These are phyloP conservation scores for Polyploca ridens DNA, from an alignment of 2,888 invertebrate species.

Conservation along the genomic window DNA sequence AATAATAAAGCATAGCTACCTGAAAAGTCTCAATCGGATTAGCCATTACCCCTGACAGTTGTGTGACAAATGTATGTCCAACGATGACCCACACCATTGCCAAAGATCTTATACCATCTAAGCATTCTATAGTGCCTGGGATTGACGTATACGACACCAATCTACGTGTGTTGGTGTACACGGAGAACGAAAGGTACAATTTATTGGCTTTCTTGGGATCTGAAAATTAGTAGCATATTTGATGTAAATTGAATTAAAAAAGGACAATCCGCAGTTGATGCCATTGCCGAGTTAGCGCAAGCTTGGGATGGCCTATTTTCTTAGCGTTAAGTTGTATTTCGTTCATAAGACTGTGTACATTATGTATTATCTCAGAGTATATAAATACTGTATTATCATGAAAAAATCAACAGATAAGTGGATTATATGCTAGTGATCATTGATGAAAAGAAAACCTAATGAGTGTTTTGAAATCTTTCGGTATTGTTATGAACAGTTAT, in stretches of 20 bases:
- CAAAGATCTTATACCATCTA: slow-evolving; percentile 74
- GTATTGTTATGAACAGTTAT: slow-evolving; percentile 6
- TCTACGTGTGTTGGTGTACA: slow-evolving; percentile 69
- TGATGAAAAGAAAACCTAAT: not conserved
- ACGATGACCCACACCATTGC: slow-evolving; percentile 80
- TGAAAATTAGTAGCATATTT: slow-evolving; percentile 32
- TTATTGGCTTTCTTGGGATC: slow-evolving; percentile 52
- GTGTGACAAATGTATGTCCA: slow-evolving; percentile 61
- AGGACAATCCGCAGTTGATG: too few species aligned
- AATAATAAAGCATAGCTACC: slow-evolving; percentile 38
- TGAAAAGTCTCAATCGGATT: slow-evolving; percentile 47
- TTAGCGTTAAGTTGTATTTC: too few species aligned
- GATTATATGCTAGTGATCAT: not conserved
- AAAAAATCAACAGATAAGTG: too few species aligned
- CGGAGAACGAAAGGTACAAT: slow-evolving; percentile 52
- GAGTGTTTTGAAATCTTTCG: slow-evolving; percentile 7
- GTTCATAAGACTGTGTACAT: too few species aligned
- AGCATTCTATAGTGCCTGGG: slow-evolving; percentile 66
- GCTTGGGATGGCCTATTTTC: too few species aligned
- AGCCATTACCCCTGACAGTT: slow-evolving; percentile 33
- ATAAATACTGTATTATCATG: too few species aligned
- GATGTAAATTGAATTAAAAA: too few species aligned
- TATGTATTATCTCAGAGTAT: too few species aligned
- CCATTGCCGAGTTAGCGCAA: too few species aligned
- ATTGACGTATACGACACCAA: slow-evolving; percentile 59